phyloP scores from a whole-genome alignment of 2,797 vertebrate genomes.

The Hyperoplus lanceolatus region DNA sequence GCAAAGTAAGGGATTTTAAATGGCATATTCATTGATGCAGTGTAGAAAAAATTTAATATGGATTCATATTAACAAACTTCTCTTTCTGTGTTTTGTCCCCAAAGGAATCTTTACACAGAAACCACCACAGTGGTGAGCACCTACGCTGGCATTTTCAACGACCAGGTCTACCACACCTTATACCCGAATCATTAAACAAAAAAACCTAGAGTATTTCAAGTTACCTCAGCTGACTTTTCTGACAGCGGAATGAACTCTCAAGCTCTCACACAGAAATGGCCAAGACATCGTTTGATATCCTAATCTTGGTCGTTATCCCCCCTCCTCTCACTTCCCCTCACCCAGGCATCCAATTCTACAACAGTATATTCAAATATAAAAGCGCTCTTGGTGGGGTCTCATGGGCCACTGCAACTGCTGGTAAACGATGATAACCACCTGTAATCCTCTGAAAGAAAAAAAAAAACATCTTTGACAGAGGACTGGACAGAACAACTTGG shows the following conservation, averaged over 20 bases:
- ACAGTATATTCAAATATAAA: conserved; percentile 11
- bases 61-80: not conserved
- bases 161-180: conserved; percentile 81
- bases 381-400: conserved; percentile 10
- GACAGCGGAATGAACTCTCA: conserved; percentile 7
- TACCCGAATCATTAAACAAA: conserved; percentile 62
- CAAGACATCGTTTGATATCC: not conserved
- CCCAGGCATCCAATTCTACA: not conserved
- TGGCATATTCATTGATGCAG: not conserved
- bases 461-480: conserved; percentile 16
- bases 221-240: not conserved
- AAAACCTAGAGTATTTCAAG: not conserved
- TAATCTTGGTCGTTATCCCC: not conserved
- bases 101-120: conserved; percentile 79
- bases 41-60: not conserved
- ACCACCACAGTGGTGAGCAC: conserved; percentile 68
- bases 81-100: conserved; percentile 42
- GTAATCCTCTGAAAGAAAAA: conserved; percentile 11
- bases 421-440: conserved; percentile 22
- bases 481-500: conserved; percentile 21
- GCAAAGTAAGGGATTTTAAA: conserved; percentile 72
- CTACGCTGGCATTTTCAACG: conserved; percentile 75
- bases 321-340: conserved; percentile 4
- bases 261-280: not conserved
- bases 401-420: not conserved